phyloP scores from a whole-genome alignment of 2,113 vertebrate species.

The Ciconia boyciana region DNA sequence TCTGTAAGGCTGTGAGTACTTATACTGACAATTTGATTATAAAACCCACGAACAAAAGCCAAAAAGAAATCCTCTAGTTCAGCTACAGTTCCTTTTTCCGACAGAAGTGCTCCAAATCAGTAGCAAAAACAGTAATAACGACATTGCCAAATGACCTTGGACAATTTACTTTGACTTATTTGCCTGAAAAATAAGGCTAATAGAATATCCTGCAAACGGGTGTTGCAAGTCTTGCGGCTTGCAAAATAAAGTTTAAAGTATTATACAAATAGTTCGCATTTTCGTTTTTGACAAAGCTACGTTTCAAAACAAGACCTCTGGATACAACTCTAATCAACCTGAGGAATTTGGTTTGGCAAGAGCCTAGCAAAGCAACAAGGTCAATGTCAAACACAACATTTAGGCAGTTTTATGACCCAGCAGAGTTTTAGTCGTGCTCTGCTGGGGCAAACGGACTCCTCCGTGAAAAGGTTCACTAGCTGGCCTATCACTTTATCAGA shows the following conservation, averaged over 20 bases:
- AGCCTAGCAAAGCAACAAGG: conserved; percentile 6
- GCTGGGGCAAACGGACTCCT: not conserved
- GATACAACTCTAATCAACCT: not conserved
- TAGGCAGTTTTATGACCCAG: not conserved
- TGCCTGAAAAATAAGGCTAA: conserved; percentile 20
- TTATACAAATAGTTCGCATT: not conserved
- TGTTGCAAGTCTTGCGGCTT: not conserved
- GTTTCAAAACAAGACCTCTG: conserved; percentile 3
- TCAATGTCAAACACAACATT: conserved; percentile 29
- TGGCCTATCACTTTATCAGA: not conserved
- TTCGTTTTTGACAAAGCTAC: not conserved
- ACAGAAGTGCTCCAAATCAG: not conserved
- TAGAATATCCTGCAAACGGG: not conserved
- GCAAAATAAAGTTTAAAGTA: not conserved
- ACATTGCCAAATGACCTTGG: conserved; percentile 6
- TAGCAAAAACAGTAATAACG: not conserved
- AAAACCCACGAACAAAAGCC: not conserved
- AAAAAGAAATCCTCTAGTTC: not conserved
- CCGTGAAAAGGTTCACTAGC: not conserved
- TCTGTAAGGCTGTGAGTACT: not conserved
- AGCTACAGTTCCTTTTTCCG: not conserved
- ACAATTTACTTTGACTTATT: not conserved
- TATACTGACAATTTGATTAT: not conserved
- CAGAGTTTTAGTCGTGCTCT: not conserved
- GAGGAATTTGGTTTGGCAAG: conserved; percentile 34